Percentiles rank a stretch among this genome's conserved stretches.
Evolutionary conservation across 2,888 invertebrate species (phyloP).

Genomic region (Nymphalis urticae): DNA sequence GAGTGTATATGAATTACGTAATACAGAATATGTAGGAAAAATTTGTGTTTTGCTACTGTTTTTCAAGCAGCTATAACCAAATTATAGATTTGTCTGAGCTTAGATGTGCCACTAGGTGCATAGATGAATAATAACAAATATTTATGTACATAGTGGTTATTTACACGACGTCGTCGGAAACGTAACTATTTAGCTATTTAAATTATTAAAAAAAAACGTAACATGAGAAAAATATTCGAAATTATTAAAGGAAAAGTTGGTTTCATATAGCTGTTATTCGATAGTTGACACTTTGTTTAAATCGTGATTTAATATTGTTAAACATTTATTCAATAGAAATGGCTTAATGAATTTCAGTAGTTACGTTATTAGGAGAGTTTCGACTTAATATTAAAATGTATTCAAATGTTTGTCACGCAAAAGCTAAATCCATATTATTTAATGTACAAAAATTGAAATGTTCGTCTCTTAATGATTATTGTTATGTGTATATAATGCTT

Average conservation of each 20-base stretch:
- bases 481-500: constrained; percentile 79
- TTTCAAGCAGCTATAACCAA: constrained; percentile 50
- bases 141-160: constrained; percentile 59
- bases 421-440: constrained; percentile 31
- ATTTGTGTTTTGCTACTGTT: constrained; percentile 36
- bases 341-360: constrained; percentile 11
- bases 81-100: constrained; percentile 47
- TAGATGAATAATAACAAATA: constrained; percentile 44
- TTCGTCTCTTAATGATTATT: constrained; percentile 50
- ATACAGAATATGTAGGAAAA: constrained; percentile 4
- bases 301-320: constrained; percentile 33
- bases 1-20: constrained; percentile 11
- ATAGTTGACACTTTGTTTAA: constrained; percentile 38
- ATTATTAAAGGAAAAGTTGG: constrained; percentile 37
- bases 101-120: constrained; percentile 55
- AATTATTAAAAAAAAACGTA: constrained; percentile 22
- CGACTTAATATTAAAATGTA: constrained; percentile 30
- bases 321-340: constrained; percentile 16
- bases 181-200: constrained; percentile 47
- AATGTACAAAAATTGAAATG: constrained; percentile 47
- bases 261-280: constrained; percentile 48
- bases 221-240: constrained; percentile 28
- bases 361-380: constrained; percentile 35
- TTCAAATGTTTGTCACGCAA: constrained; percentile 17
- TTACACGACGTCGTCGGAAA: constrained; percentile 46